phyloP scores from a whole-genome alignment of 2,888 invertebrate genomes.

The Chrysotoxum bicinctum region DNA sequence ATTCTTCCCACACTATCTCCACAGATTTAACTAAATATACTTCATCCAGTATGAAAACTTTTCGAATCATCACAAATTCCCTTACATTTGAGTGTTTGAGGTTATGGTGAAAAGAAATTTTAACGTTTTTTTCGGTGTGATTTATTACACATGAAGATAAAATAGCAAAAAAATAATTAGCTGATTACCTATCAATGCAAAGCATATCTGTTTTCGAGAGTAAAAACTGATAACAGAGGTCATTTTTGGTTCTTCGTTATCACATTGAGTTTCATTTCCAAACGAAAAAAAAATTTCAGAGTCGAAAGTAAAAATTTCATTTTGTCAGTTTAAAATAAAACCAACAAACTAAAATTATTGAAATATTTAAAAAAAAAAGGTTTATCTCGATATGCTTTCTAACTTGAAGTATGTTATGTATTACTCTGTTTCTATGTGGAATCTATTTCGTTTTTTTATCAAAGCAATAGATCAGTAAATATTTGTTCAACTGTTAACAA shows the following conservation, averaged over 20 bases:
- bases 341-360: background rate
- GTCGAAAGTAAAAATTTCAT: background rate
- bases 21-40: no score
- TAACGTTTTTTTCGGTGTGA: background rate
- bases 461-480: background rate
- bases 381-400: background rate
- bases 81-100: no score
- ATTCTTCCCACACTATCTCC: no score
- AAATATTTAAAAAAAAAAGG: background rate
- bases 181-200: background rate
- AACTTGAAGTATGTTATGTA: background rate
- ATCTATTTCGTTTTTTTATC: background rate
- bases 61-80: no score
- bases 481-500: background rate
- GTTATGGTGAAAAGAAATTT: no score
- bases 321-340: background rate
- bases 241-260: background rate
- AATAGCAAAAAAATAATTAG: background rate
- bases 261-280: background rate
- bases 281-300: background rate
- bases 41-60: no score
- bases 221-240: slow-evolving; percentile 15
- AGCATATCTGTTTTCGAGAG: background rate
- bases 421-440: background rate
- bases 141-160: background rate